Percentiles rank a stretch among this genome's conserved stretches.
Evolutionary conservation across 2,113 vertebrate genomes (phyloP).

Genomic region (Regulus satrapa): DNA sequence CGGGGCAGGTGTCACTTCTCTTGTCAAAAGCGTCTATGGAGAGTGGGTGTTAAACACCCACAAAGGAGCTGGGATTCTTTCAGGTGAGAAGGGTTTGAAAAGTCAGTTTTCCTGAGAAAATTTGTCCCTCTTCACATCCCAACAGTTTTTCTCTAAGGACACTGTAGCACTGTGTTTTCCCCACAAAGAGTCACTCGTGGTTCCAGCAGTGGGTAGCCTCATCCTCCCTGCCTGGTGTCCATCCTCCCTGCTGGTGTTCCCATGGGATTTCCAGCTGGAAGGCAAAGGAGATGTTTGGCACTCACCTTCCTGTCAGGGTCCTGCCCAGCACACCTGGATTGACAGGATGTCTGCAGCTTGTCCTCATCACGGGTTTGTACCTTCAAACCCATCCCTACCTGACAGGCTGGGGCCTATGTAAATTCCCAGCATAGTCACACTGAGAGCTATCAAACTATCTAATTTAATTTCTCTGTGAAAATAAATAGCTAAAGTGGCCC

Average conservation of each 20-base stretch:
- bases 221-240: not conserved
- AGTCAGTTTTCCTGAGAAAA: not conserved
- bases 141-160: not conserved
- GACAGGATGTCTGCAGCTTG: not conserved
- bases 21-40: not conserved
- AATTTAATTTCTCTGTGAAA: conserved; percentile 74
- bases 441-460: conserved; percentile 70
- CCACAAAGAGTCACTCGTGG: not conserved
- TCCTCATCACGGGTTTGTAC: not conserved
- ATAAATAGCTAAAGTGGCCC: conserved; percentile 72
- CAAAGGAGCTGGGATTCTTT: not conserved
- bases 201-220: not conserved
- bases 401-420: not conserved
- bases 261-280: not conserved
- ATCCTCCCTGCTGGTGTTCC: not conserved
- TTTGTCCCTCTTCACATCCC: not conserved
- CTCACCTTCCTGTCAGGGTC: not conserved
- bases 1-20: not conserved
- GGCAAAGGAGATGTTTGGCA: not conserved
- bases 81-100: not conserved
- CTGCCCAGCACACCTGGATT: not conserved
- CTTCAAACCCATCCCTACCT: not conserved
- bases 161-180: not conserved
- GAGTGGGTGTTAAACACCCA: not conserved
- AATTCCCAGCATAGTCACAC: conserved; percentile 64